Percentiles rank a stretch among this genome's conserved stretches.
phyloP scores from a whole-genome alignment of 2,113 vertebrate species.

The Callithrix jacchus region DNA sequence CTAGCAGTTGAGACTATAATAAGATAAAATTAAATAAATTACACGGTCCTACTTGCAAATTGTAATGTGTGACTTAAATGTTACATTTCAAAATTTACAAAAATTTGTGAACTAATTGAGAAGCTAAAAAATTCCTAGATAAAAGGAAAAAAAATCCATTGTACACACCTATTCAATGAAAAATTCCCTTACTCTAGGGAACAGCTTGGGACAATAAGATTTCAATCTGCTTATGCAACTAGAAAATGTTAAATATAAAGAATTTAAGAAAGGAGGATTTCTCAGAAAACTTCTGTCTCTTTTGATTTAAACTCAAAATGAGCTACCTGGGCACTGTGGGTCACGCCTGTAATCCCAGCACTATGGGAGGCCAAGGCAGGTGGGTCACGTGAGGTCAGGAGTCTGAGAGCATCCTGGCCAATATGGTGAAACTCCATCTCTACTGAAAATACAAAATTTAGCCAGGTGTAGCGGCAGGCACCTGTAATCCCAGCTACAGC shows the following conservation, averaged over 20 bases:
- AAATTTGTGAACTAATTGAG: background rate
- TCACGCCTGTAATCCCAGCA: too few species aligned
- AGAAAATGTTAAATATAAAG: background rate
- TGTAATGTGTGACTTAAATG: background rate
- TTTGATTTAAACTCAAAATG: background rate
- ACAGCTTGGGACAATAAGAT: background rate
- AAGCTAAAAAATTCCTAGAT: background rate
- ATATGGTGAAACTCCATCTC: too few species aligned
- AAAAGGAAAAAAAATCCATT: background rate
- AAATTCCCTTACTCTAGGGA: background rate
- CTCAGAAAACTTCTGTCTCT: background rate
- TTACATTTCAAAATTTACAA: background rate
- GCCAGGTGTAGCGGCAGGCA: too few species aligned
- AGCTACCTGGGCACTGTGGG: too few species aligned
- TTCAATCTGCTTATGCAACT: background rate
- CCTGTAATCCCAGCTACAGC: too few species aligned
- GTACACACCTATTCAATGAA: background rate
- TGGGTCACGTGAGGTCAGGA: too few species aligned
- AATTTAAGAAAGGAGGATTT: background rate
- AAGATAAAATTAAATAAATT: background rate
- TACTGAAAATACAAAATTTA: too few species aligned
- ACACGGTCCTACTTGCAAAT: background rate
- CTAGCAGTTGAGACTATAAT: background rate
- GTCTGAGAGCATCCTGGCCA: too few species aligned
- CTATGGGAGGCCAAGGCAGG: too few species aligned